phyloP scores from a whole-genome alignment of 1,140 invertebrate genomes.

The Trachymyrmex septentrionalis region DNA sequence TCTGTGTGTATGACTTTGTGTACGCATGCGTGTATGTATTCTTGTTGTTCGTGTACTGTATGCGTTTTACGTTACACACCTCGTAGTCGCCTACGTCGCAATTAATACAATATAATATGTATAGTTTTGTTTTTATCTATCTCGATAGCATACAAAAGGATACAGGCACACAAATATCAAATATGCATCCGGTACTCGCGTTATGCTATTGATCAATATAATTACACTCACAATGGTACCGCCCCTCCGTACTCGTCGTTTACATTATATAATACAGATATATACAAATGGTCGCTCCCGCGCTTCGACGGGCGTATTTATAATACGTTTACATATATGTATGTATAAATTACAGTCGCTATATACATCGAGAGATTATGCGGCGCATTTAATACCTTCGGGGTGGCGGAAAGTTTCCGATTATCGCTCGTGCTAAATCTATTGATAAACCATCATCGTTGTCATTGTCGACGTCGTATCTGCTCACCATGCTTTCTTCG shows the following conservation, averaged over 20 bases:
- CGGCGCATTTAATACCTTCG: conserved; percentile 67
- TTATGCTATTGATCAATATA: conserved; percentile 80
- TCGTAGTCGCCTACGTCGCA: conserved; percentile 79
- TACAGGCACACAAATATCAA: conserved; percentile 87
- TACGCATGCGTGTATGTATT: conserved; percentile 45
- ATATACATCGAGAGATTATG: conserved; percentile 82
- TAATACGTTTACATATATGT: conserved; percentile 72
- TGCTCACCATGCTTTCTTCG: conserved; percentile 59
- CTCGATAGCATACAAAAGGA: conserved; percentile 85
- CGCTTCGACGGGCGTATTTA: conserved; percentile 60
- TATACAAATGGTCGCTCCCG: conserved; percentile 78
- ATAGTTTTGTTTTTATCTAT: conserved; percentile 82
- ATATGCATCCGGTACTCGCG: conserved; percentile 84
- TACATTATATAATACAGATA: conserved; percentile 81
- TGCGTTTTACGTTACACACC: conserved; percentile 80
- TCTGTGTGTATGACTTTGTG: conserved; percentile 51
- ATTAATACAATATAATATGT: conserved; percentile 83
- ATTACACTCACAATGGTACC: conserved; percentile 82
- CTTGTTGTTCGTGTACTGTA: conserved; percentile 33
- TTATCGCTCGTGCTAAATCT: conserved; percentile 62
- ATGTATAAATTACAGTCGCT: conserved; percentile 83
- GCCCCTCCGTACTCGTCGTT: conserved; percentile 64
- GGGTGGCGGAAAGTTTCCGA: conserved; percentile 64
- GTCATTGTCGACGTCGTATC: conserved; percentile 55
- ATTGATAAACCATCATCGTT: conserved; percentile 72